phyloP scores from a whole-genome alignment of 2,113 vertebrate genomes.

The Dasypus novemcinctus region DNA sequence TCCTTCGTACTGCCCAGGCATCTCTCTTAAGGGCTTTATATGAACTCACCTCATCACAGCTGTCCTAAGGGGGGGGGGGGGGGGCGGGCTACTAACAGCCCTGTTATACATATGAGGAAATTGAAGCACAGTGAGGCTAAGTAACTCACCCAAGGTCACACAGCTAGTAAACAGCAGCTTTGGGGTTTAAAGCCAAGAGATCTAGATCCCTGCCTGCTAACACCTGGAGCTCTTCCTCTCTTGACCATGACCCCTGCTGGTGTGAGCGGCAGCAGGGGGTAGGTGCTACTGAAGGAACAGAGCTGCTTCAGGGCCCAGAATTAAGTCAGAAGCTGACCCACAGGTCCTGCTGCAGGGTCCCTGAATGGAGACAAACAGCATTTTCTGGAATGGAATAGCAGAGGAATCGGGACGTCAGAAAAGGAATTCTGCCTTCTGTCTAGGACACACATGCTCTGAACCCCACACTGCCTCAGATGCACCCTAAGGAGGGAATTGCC shows the following conservation, averaged over 20 bases:
- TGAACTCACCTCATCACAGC: neutral
- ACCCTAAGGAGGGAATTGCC: neutral
- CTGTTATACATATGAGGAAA: neutral
- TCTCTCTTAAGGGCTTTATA: neutral
- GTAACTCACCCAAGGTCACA: neutral
- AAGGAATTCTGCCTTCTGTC: conserved; percentile 11
- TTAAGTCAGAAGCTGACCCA: neutral
- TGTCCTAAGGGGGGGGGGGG: neutral
- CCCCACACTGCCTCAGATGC: neutral
- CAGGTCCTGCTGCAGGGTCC: neutral
- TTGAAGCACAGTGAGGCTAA: neutral
- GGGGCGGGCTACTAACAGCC: neutral
- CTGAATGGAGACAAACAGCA: neutral
- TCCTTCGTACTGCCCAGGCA: neutral
- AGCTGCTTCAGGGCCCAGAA: neutral
- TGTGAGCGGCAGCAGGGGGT: neutral
- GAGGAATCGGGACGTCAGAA: neutral
- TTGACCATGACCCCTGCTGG: neutral
- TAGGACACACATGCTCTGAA: neutral
- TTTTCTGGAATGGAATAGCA: neutral
- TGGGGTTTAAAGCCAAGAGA: neutral
- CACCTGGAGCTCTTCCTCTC: neutral
- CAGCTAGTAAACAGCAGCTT: neutral
- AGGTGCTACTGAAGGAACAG: neutral
- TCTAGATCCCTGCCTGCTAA: neutral